phyloP scores from a whole-genome alignment of 2,113 vertebrate species.

The Herpailurus yagouaroundi region DNA sequence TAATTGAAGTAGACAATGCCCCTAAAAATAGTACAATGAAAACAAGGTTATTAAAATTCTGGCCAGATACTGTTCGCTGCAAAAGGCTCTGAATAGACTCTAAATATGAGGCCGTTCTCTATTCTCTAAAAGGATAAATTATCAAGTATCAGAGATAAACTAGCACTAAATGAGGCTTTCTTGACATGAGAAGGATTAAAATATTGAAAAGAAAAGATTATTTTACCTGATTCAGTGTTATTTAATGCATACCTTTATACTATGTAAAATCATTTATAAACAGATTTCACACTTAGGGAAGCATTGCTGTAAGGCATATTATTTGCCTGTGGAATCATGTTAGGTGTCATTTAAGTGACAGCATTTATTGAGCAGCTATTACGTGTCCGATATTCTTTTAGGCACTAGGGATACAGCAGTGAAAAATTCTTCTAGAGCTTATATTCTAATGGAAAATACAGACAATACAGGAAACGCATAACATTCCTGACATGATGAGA shows the following conservation, averaged over 20 bases:
- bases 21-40: neutral
- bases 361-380: neutral
- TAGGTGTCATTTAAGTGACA: neutral
- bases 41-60: constrained; percentile 46
- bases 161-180: neutral
- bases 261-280: constrained; percentile 25
- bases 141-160: neutral
- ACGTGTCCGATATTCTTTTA: neutral
- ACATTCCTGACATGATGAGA: neutral
- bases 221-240: neutral
- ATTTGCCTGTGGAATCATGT: neutral
- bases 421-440: constrained; percentile 8
- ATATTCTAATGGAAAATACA: neutral
- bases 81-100: neutral
- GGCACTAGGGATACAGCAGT: neutral
- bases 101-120: constrained; percentile 2
- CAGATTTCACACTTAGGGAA: neutral
- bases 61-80: neutral
- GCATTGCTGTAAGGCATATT: neutral
- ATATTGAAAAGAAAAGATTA: neutral
- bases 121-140: neutral
- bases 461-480: neutral
- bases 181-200: neutral
- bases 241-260: neutral
- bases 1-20: neutral